These are phyloP conservation scores for Phodopus roborovskii DNA, from an alignment of 2,113 vertebrate genomes.

Conservation along the genomic window DNA sequence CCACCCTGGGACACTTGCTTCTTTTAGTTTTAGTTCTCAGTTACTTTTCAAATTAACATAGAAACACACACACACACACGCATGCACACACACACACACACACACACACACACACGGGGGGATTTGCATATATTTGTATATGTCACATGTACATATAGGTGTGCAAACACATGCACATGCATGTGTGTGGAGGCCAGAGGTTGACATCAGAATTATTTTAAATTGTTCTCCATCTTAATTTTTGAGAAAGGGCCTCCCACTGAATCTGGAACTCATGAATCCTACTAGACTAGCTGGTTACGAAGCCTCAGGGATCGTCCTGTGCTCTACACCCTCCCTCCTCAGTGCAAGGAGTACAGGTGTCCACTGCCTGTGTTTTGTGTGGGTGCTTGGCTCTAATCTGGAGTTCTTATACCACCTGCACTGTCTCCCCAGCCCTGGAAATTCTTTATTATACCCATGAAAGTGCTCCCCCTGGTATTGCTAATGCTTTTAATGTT, in stretches of 20 bases:
- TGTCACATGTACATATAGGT: not conserved
- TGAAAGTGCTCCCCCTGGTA: not conserved
- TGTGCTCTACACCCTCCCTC: not conserved
- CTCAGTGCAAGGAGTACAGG: not conserved
- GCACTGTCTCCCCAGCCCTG: not conserved
- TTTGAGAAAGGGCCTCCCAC: not conserved
- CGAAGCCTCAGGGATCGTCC: not conserved
- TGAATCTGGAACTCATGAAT: not conserved
- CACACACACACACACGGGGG: too few species aligned
- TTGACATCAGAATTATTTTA: not conserved
- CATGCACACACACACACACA: fast-evolving
- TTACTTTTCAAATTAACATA: not conserved
- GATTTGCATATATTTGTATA: not conserved
- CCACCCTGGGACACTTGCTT: too few species aligned
- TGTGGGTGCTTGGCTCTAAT: not conserved
- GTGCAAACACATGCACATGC: not conserved
- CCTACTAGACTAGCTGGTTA: not conserved
- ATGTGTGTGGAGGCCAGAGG: not conserved
- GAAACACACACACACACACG: too few species aligned
- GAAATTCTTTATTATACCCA: not conserved
- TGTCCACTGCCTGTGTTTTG: not conserved
- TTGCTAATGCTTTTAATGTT: conserved; percentile 2
- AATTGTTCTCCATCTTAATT: not conserved
- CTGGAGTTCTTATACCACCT: not conserved
- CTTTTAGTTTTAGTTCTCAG: not conserved